Conservation (phyloP, 2,113 vertebrate genomes). For the Sturnus vulgaris region DNA sequence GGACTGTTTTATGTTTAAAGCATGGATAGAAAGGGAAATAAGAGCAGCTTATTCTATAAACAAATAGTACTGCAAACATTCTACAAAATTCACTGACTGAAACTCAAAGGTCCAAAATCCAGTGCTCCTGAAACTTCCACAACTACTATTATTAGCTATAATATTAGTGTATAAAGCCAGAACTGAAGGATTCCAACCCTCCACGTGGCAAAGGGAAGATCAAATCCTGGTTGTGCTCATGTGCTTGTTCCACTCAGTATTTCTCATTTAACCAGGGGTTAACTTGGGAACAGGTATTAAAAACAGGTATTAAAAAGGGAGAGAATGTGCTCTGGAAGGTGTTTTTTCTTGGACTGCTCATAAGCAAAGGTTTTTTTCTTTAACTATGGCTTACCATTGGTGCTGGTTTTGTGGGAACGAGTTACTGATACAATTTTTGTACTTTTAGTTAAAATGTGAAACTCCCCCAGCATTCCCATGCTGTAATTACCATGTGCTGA, state of each 20-base stretch:
- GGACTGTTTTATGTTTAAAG: background rate
- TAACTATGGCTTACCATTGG: slow-evolving; percentile 9
- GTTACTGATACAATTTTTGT: rapidly evolving
- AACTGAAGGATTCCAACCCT: background rate
- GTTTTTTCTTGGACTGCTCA: background rate
- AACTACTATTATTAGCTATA: rapidly evolving
- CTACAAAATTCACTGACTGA: background rate
- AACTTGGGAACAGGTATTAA: background rate
- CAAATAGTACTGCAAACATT: background rate
- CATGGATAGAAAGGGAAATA: background rate
- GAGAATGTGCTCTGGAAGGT: background rate
- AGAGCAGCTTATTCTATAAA: background rate
- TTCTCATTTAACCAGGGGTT: background rate
- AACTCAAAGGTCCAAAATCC: background rate
- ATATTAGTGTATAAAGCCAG: background rate
- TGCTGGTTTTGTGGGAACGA: background rate
- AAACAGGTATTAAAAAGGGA: background rate
- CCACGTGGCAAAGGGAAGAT: rapidly evolving
- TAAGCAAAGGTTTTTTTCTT: background rate
- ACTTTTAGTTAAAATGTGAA: background rate
- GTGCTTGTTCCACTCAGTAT: background rate
- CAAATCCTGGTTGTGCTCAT: rapidly evolving
- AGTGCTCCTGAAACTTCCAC: background rate
- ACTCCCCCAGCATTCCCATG: background rate
- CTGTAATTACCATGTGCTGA: rapidly evolving